Evolutionary conservation across 2,888 invertebrate species (phyloP).

Genomic region (Vannuccia rotundouncinata): DNA sequence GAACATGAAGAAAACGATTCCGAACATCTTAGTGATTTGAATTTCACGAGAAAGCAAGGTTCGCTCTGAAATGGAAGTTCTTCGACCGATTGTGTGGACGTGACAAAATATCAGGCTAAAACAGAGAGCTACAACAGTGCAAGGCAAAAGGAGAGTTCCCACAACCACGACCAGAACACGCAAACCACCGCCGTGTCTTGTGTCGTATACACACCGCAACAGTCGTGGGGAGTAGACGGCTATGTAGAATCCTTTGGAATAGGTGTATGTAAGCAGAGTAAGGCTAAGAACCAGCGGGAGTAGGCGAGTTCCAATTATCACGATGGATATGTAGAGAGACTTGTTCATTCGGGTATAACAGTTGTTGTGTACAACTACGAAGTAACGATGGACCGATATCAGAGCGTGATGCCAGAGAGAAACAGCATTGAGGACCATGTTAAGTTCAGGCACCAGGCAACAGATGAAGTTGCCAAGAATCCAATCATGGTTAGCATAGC

Average conservation of each 20-base stretch:
- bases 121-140: conserved; percentile 50
- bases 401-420: conserved; percentile 53
- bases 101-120: conserved; percentile 52
- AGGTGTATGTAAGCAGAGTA: conserved; percentile 1
- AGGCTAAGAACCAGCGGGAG: conserved; percentile 49
- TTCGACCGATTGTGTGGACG: conserved; percentile 48
- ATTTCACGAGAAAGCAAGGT: conserved; percentile 51
- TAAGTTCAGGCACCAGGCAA: conserved; percentile 50
- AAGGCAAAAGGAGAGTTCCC: conserved; percentile 51
- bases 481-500: conserved; percentile 49
- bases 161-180: conserved; percentile 49
- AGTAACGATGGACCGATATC: conserved; percentile 51
- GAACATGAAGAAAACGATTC: conserved; percentile 52
- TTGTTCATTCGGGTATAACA: conserved; percentile 53
- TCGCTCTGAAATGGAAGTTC: conserved; percentile 43
- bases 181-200: conserved; percentile 46
- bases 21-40: conserved; percentile 56
- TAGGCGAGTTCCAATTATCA: conserved; percentile 49
- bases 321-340: conserved; percentile 48
- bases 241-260: background rate
- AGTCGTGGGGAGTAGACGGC: conserved; percentile 49
- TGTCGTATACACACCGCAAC: conserved; percentile 48
- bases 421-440: conserved; percentile 50
- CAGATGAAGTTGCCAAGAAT: conserved; percentile 48
- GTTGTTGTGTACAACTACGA: conserved; percentile 51